A percentile compares a stretch with the other conserved stretches of the same genome.
Conservation (phyloP, 2,113 vertebrate species). For the Sceloporus tristichus region DNA sequence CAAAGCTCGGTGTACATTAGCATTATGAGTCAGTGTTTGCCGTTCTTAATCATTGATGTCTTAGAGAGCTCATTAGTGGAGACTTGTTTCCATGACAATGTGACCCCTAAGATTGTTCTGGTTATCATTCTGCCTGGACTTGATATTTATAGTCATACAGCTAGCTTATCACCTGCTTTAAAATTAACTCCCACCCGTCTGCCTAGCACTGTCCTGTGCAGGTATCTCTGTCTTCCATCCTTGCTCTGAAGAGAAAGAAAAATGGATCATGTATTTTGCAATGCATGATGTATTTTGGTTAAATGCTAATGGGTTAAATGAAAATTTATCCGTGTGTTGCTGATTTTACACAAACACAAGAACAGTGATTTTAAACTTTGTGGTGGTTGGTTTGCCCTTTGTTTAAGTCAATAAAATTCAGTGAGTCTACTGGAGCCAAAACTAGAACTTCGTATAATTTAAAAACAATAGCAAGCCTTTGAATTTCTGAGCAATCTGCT, state of each 20-base stretch:
- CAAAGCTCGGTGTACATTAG: background rate
- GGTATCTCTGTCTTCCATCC: background rate
- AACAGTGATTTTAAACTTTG: background rate
- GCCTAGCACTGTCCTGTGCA: background rate
- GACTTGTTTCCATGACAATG: slow-evolving; percentile 72
- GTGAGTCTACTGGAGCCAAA: background rate
- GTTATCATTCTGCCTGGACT: slow-evolving; percentile 23
- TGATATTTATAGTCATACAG: background rate
- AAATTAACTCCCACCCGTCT: background rate
- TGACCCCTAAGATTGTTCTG: slow-evolving; percentile 59
- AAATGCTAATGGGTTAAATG: background rate
- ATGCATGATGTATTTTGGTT: background rate
- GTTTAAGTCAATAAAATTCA: background rate
- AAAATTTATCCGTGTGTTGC: accelerated
- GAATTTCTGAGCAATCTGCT: background rate
- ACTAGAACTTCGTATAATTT: background rate
- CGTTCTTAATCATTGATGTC: slow-evolving; percentile 51
- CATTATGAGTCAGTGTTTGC: slow-evolving; percentile 29
- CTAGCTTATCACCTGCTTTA: background rate
- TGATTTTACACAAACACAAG: accelerated
- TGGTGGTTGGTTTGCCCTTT: background rate
- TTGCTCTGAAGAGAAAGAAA: background rate
- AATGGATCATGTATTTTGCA: background rate
- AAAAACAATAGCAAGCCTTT: background rate
- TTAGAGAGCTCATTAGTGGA: slow-evolving; percentile 60